Base-by-base conservation (phyloP, 92 coral and sea anemone genomes). In the Palythoa grandis region DNA sequence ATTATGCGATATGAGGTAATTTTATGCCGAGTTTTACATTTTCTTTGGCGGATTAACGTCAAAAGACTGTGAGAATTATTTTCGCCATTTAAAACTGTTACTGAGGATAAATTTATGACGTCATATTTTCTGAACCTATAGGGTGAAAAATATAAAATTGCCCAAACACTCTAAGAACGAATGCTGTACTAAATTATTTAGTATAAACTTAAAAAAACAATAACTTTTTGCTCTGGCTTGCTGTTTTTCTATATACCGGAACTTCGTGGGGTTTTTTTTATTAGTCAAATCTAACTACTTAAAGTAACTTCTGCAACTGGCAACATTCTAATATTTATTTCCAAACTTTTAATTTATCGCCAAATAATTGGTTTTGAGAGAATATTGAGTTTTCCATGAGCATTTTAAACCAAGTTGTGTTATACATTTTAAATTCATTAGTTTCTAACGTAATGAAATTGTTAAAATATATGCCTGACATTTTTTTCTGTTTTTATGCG, bases 41-140 rank as follows among this genome's bases (percentile, higher is more conserved):
- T 69, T 69, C 11, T 43, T 25, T 22, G 13, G n/a, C n/a, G n/a
- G 35, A 66, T 15, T 20, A 11, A 43, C 37, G 25, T 10, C 38
- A 17, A 47, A 52, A 63, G 35, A 3, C 12, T 9, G n/a, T 20
- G 7, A 47, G 40, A 40, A n/a, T 43, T 48, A 22, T 15, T 52
- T 22, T 23, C 13, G 56, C 60, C 60, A 47, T 47, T 2, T 61
- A 39, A 37, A n/a, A 48, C 67, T 65, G 23, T n/a, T 47, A 19
- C 20, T 48, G 16, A 78, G 0, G 7, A 43, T 65, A 43, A 35
- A 2, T 47, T 75, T 39, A 66, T 65, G 74, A 80, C 85, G 85
- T 80, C 85, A 80, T 16, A 65, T 3, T 4, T 17, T 22, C 60
- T 52, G 23, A 66, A 40, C 60, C 24, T 40, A 80, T 63, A n/a